Conservation (phyloP, 1,140 invertebrate species). For the Eriosoma lanigerum region DNA sequence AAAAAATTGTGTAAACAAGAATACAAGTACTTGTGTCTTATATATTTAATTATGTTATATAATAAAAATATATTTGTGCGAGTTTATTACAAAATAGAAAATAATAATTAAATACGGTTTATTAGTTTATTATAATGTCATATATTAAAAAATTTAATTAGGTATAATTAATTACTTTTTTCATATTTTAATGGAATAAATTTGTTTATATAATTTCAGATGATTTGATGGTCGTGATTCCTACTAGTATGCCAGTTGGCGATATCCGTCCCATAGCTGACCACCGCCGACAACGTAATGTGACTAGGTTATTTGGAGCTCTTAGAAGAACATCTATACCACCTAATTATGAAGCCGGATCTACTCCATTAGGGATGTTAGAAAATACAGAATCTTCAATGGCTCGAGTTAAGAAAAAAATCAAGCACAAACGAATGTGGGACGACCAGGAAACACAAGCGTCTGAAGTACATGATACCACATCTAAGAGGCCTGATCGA, state of each 20-base stretch:
- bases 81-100: too few species aligned
- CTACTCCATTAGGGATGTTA: not conserved
- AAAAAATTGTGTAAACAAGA: too few species aligned
- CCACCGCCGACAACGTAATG: slow-evolving; percentile 21
- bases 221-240: slow-evolving; percentile 22
- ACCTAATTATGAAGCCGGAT: not conserved
- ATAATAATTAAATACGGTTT: too few species aligned
- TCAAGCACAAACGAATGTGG: slow-evolving; percentile 36
- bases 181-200: not conserved
- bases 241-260: not conserved
- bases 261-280: not conserved
- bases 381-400: not conserved
- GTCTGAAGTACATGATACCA: slow-evolving; percentile 5
- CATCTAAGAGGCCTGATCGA: slow-evolving; percentile 22
- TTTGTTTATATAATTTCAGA: slow-evolving; percentile 12
- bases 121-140: too few species aligned
- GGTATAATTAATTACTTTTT: too few species aligned
- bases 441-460: slow-evolving; percentile 16
- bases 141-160: too few species aligned
- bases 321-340: not conserved
- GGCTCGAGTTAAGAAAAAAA: slow-evolving; percentile 25
- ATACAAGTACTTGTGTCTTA: too few species aligned
- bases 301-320: not conserved
- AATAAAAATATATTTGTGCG: too few species aligned
- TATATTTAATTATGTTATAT: too few species aligned